Conservation (phyloP, 2,113 vertebrate genomes). For the Rousettus leschenaultii region DNA sequence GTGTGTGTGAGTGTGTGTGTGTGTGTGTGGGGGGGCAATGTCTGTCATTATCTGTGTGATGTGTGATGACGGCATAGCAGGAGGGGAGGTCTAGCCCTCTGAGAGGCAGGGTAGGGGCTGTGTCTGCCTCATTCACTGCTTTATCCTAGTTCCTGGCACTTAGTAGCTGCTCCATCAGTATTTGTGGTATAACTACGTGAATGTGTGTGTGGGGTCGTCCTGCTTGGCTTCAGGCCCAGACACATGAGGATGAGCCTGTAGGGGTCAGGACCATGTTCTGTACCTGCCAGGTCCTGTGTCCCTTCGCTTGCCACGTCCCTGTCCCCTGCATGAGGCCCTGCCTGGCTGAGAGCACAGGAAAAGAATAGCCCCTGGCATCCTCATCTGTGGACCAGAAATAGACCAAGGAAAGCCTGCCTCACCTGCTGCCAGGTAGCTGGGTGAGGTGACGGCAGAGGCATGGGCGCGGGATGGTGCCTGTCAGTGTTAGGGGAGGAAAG, state of each 20-base stretch:
- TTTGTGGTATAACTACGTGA: background rate
- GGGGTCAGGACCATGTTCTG: background rate
- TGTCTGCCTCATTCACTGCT: background rate
- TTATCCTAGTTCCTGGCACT: background rate
- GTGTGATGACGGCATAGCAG: background rate
- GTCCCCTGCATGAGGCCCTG: background rate
- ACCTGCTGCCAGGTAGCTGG: background rate
- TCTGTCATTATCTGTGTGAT: background rate
- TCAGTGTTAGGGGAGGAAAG: background rate
- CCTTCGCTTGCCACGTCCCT: background rate
- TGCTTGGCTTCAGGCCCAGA: background rate
- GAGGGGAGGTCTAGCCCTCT: background rate
- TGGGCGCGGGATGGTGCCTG: background rate
- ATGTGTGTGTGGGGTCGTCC: background rate
- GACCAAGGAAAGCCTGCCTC: background rate
- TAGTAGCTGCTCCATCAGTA: slow-evolving; percentile 19
- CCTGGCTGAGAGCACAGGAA: background rate
- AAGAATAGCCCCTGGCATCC: background rate
- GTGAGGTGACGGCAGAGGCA: background rate
- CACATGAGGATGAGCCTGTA: background rate
- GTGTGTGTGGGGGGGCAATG: background rate
- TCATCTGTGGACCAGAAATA: background rate
- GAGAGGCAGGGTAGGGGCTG: background rate
- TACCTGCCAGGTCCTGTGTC: background rate
- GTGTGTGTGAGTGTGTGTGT: background rate